phyloP scores from a whole-genome alignment of 2,113 vertebrate genomes.

The Rana temporaria region DNA sequence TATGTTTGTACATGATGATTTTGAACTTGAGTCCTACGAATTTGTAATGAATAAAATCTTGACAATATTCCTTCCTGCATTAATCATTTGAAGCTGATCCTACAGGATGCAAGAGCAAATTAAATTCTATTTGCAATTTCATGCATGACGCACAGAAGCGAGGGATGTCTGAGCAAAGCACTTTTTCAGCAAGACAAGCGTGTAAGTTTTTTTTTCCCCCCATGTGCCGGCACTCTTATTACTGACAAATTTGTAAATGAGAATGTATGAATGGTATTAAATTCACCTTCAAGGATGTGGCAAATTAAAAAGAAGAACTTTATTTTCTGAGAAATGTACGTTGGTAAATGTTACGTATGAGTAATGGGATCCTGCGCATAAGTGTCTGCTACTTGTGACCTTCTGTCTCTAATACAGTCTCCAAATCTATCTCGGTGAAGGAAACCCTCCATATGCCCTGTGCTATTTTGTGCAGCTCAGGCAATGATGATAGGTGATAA shows the following conservation, averaged over 20 bases:
- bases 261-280: slow-evolving; percentile 69
- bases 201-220: slow-evolving; percentile 70
- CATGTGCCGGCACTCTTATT: slow-evolving; percentile 67
- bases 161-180: slow-evolving; percentile 67
- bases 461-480: slow-evolving; percentile 11
- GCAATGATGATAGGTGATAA: not conserved
- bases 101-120: slow-evolving; percentile 79
- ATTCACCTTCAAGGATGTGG: slow-evolving; percentile 69
- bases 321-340: slow-evolving; percentile 31
- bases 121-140: slow-evolving; percentile 84
- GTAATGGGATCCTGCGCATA: not conserved
- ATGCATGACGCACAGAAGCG: slow-evolving; percentile 71
- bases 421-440: slow-evolving; percentile 31
- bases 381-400: slow-evolving; percentile 7
- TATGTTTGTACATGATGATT: slow-evolving; percentile 60
- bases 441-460: slow-evolving; percentile 6
- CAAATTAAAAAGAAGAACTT: slow-evolving; percentile 61
- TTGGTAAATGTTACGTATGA: slow-evolving; percentile 48
- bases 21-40: slow-evolving; percentile 62
- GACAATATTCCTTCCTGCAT: slow-evolving; percentile 69
- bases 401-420: slow-evolving; percentile 25
- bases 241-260: slow-evolving; percentile 74
- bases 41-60: slow-evolving; percentile 68
- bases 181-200: slow-evolving; percentile 80
- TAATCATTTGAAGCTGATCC: slow-evolving; percentile 78